Percentiles rank a stretch among this genome's conserved stretches.
These are phyloP conservation scores for Python bivittatus DNA, from an alignment of 2,113 vertebrate species.

Conservation along the genomic window DNA sequence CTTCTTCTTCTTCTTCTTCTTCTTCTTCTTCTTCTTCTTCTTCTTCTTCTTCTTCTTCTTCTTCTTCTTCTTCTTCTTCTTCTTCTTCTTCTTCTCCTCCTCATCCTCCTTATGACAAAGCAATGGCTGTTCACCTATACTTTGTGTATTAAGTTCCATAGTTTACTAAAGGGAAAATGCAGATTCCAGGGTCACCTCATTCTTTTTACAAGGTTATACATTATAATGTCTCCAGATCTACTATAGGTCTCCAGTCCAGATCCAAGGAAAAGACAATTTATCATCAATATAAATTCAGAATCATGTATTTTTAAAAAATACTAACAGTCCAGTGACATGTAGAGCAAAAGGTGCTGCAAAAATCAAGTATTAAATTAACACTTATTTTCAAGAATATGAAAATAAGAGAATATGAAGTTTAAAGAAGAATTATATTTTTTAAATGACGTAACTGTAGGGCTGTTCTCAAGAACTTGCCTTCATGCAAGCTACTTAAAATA, in stretches of 20 bases:
- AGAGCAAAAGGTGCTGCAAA: slow-evolving; percentile 37
- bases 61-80: too few relatives aligned
- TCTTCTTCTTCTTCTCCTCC: too few relatives aligned
- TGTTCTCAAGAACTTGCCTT: background rate
- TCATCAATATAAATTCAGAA: slow-evolving; percentile 5
- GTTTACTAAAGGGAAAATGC: slow-evolving; percentile 33
- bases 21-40: too few relatives aligned
- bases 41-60: too few relatives aligned
- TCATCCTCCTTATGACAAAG: too few relatives aligned
- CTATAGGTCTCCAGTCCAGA: background rate
- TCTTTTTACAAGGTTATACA: slow-evolving; percentile 29
- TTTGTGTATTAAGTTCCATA: slow-evolving; percentile 35
- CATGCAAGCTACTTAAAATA: background rate
- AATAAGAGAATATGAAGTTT: background rate
- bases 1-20: background rate
- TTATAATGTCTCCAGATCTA: slow-evolving; percentile 21
- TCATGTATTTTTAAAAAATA: background rate
- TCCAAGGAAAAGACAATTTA: background rate
- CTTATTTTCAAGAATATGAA: slow-evolving; percentile 7
- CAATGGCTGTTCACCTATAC: slow-evolving; percentile 37
- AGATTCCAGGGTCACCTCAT: slow-evolving; percentile 19
- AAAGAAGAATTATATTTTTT: background rate
- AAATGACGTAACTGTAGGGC: background rate
- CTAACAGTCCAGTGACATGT: slow-evolving; percentile 29
- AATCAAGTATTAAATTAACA: slow-evolving; percentile 46